Evolutionary conservation across 2,888 invertebrate genomes (phyloP).

Genomic region (Epicampocera succincta): DNA sequence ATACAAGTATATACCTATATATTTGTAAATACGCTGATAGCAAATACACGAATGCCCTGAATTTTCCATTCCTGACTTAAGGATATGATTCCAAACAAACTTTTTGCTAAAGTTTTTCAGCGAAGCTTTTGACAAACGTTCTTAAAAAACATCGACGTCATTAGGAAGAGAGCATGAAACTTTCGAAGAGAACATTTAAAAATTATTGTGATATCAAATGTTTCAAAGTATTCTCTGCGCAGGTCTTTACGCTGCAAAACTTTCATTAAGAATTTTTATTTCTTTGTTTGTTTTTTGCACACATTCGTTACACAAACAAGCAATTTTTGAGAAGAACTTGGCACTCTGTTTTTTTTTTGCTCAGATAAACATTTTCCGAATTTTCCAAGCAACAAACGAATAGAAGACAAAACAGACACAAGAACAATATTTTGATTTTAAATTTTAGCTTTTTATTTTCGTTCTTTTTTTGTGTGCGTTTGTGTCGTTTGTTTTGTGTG

Average conservation of each 20-base stretch:
- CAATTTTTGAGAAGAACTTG: slow-evolving; percentile 27
- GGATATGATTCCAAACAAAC: too few relatives aligned
- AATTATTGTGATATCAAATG: neutral
- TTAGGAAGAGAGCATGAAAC: neutral
- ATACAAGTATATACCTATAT: too few relatives aligned
- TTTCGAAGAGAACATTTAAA: neutral
- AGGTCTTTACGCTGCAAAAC: slow-evolving; percentile 38
- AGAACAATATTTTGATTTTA: slow-evolving; percentile 31
- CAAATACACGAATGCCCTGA: too few relatives aligned
- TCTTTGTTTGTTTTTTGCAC: neutral
- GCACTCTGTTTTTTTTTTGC: slow-evolving; percentile 38
- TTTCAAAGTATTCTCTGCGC: slow-evolving; percentile 39
- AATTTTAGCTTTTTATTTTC: slow-evolving; percentile 33
- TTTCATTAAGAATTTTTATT: slow-evolving; percentile 57
- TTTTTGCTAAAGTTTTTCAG: too few relatives aligned
- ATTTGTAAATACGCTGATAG: too few relatives aligned
- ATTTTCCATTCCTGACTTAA: too few relatives aligned
- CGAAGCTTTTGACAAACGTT: neutral
- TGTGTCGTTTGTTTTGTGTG: slow-evolving; percentile 49
- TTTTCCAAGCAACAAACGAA: slow-evolving; percentile 59
- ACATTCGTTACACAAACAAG: neutral
- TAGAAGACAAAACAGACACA: slow-evolving; percentile 22
- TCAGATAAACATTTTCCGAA: slow-evolving; percentile 57
- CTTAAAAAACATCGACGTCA: neutral
- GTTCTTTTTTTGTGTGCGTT: neutral